Evolutionary conservation across 2,113 vertebrate genomes (phyloP), one percentile per base, ranked within the genome.

Genomic region (Pterocles orientalis): DNA sequence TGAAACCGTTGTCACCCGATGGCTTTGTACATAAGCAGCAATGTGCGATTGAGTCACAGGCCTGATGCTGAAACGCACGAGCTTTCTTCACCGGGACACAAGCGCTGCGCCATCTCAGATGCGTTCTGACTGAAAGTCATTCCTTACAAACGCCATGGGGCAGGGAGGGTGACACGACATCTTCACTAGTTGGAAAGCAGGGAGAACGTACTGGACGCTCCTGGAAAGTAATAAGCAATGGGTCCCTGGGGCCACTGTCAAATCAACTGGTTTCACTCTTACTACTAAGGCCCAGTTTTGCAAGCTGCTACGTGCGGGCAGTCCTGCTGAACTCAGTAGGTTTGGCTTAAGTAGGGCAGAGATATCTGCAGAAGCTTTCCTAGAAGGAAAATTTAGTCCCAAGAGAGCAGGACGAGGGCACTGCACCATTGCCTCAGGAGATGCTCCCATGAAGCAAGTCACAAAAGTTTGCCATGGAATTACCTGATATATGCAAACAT

Each of bases 121-220:
- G 26, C 39, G 47, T 33, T 80, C 51, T 81, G 51, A 21, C 24
- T 54, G 56, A 78, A 83, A 88, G 43, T 53, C 14, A 23, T 62
- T 71, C 39, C 34, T 81, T 57, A 20, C 18, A 36, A 82, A 61
- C 9, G 17, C 23, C 28, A 10, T 7, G 26, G 60, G 62, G 12
- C 41, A 80, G 54, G 54, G 62, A 81, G 39, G 48, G 26, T 39
- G 70, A 64, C 1, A 0, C 18, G 54, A 51, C 87, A 43, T 86
- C 43, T 94, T 66, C n/a, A 34, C 90, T 90, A 93, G 72, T 96
- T 95, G 95, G 95, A 95, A 94, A 83, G 34, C 16, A 17, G 33
- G 7, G 53, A 86, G 48, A 77, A 88, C 0, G 2, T 81, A 36
- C 85, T 69, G 78, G 53, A 19, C 85, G 5, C 61, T 29, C 9